Evolutionary conservation across 2,113 vertebrate genomes (phyloP), one percentile per base, ranked within the genome.

Genomic region (Ascaphus truei): DNA sequence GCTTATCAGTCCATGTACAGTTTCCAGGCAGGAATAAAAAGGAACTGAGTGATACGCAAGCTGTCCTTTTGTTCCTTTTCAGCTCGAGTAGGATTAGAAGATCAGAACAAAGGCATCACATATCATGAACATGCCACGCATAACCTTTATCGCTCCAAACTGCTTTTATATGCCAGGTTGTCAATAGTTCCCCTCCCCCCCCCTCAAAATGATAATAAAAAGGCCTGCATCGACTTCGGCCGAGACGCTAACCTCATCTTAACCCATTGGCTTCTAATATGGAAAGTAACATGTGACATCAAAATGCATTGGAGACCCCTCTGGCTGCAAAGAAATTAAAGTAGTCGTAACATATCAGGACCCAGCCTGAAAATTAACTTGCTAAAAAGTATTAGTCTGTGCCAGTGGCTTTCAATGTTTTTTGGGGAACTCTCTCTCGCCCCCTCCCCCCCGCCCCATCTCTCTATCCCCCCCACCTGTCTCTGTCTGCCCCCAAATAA

Each of bases 1-100:
- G 47, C 67, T 69, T 71, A 71, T 71, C 67, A 71, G 56, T 61
- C 43, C 26, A 30, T 47, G 8, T 30, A 8, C 66, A 71, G 33
- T 52, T 61, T 71, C 25, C 48, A 61, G 57, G 47, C 66, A 48
- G 23, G 33, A 71, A 52, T 51, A 71, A 71, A 65, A 71, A 47
- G 53, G 30, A 15, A 71, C 23, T 71, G 56, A 71, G 67, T 71
- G 67, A 71, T 36, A 61, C 37, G 57, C 67, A 71, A 71, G 56
- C 67, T 71, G 67, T 41, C 45, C 31, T 30, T 61, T 71, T 71
- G 67, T 71, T 71, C 61, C 57, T 41, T 51, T 30, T 31, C 26
- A 52, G 47, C 33, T 30, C 2, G 11, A 12, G 53, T 18, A 57
- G 22, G 30, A 57, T 34, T 34, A 11, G 5, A 29, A 41, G 25